phyloP scores from a whole-genome alignment of 2,797 vertebrate species.

The Rhinatrema bivittatum region DNA sequence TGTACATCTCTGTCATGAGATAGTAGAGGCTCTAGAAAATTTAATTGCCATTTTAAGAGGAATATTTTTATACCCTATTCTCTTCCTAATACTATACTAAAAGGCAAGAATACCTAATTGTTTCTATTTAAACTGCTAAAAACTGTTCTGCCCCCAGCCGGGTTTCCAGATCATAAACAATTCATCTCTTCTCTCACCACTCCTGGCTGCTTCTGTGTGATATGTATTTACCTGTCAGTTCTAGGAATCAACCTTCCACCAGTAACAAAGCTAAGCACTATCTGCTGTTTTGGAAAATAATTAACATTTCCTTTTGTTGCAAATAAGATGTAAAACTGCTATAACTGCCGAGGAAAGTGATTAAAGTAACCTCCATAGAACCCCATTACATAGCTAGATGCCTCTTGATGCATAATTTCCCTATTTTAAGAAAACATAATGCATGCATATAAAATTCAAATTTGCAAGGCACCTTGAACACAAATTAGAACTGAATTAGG shows the following conservation, averaged over 20 bases:
- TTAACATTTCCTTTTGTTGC: constrained; percentile 81
- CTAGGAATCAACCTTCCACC: constrained; percentile 77
- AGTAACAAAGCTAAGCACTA: constrained; percentile 70
- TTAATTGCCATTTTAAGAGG: no score
- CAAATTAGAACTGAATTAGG: constrained; percentile 75
- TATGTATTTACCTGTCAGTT: constrained; percentile 85
- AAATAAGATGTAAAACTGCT: constrained; percentile 91
- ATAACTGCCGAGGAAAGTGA: constrained; percentile 87
- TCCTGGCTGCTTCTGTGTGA: constrained; percentile 71
- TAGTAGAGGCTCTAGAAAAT: no score
- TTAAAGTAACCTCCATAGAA: constrained; percentile 91
- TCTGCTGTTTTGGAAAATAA: constrained; percentile 80
- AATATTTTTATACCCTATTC: no score
- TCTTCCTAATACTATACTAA: constrained; percentile 26
- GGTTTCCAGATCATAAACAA: constrained; percentile 68
- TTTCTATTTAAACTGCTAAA: constrained; percentile 70
- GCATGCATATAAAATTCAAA: constrained; percentile 77
- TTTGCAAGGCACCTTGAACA: constrained; percentile 71
- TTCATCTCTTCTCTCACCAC: constrained; percentile 72
- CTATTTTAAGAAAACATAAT: constrained; percentile 81
- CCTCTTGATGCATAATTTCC: constrained; percentile 82
- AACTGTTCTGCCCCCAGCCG: constrained; percentile 50
- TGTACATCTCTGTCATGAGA: no score
- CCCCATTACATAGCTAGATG: constrained; percentile 90
- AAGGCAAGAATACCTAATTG: constrained; percentile 55